Conservation (phyloP, 2,797 vertebrate species). For the Mormyrops boulengeri region DNA sequence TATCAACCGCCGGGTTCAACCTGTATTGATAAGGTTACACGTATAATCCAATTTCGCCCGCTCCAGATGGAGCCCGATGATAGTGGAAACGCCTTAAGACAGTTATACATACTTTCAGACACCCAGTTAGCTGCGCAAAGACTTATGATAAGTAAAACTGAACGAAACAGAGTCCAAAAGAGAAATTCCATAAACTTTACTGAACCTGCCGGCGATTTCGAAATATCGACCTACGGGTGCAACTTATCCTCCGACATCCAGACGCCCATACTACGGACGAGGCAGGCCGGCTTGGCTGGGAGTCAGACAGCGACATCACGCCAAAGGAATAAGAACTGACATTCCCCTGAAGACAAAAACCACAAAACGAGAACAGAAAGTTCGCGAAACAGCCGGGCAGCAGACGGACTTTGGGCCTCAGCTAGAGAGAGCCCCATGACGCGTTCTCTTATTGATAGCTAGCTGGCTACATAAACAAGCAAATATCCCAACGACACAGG, state of each 20-base stretch:
- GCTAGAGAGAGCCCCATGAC: not conserved
- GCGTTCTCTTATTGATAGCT: not conserved
- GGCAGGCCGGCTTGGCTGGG: not conserved
- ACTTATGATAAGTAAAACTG: not conserved
- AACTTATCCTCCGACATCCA: not conserved
- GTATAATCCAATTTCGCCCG: not conserved
- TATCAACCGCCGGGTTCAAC: not conserved
- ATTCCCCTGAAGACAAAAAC: not conserved
- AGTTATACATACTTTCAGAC: not conserved
- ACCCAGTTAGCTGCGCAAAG: not conserved
- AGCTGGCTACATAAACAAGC: conserved; percentile 12
- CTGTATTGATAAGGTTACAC: not conserved
- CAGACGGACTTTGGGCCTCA: not conserved
- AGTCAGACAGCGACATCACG: not conserved
- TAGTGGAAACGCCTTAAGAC: not conserved
- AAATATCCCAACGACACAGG: not conserved
- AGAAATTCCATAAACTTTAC: not conserved
- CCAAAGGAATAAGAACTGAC: not conserved
- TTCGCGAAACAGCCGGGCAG: not conserved
- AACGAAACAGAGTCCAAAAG: not conserved
- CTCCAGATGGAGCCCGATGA: not conserved
- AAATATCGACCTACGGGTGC: not conserved
- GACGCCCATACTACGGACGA: not conserved
- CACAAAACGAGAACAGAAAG: no score
- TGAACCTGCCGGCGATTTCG: not conserved